Conservation (phyloP, 2,797 vertebrate genomes). For the Peromyscus eremicus region DNA sequence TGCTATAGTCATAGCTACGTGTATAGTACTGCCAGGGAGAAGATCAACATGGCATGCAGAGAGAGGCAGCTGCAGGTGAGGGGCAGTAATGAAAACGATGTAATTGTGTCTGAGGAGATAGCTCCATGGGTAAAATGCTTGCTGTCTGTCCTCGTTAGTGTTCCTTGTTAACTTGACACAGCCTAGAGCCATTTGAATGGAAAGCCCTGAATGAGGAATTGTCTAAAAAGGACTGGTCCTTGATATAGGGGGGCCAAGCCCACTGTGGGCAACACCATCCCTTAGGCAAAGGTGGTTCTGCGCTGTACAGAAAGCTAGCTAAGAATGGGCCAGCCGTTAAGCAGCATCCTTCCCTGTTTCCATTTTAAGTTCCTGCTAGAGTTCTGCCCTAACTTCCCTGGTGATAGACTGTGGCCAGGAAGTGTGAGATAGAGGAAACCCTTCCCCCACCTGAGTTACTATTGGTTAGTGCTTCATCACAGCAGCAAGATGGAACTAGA, state of each 20-base stretch:
- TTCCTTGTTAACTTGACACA: not conserved
- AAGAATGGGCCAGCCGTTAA: not conserved
- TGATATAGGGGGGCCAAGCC: not conserved
- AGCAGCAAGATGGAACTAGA: not conserved
- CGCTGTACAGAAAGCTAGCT: not conserved
- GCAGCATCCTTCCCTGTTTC: not conserved
- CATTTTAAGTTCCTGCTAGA: not conserved
- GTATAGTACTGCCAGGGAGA: not conserved
- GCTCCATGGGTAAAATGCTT: not conserved
- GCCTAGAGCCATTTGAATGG: not conserved
- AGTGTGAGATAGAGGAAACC: not conserved
- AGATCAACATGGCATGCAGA: rapidly evolving
- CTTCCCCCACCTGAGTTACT: not conserved
- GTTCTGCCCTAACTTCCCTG: not conserved
- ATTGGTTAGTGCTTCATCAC: not conserved
- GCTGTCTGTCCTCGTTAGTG: not conserved
- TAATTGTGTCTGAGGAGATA: not conserved
- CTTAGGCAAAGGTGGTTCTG: not conserved
- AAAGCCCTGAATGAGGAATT: not conserved
- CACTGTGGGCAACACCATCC: not conserved
- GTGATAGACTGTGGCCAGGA: not conserved
- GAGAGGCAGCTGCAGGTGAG: not conserved
- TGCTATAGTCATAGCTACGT: not conserved
- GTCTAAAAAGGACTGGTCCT: too few relatives aligned
- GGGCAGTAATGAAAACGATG: not conserved